Conservation (phyloP, 2,888 invertebrate species). For the Melanchra persicariae region DNA sequence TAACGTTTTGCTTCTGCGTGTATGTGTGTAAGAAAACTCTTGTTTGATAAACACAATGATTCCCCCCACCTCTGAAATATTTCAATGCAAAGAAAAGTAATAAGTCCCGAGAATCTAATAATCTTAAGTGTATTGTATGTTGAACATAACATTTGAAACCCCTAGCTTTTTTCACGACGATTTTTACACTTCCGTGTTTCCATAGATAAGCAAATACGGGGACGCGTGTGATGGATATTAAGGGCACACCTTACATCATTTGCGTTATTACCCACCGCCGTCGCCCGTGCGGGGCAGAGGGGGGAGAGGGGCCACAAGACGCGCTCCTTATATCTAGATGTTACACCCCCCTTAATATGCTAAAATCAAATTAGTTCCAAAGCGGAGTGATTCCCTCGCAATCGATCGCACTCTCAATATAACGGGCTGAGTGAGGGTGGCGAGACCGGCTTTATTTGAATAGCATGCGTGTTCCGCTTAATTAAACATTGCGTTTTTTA, state of each 20-base stretch:
- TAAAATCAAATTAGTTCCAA: constrained; percentile 91
- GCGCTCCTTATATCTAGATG: constrained; percentile 89
- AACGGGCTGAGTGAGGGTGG: constrained; percentile 76
- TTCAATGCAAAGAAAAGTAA: constrained; percentile 55
- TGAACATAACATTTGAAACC: constrained; percentile 79
- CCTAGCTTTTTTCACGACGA: constrained; percentile 84
- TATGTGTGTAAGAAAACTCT: constrained; percentile 18
- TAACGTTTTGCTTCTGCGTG: background rate
- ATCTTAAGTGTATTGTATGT: constrained; percentile 84
- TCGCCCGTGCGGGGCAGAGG: constrained; percentile 59
- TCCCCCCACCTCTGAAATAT: constrained; percentile 37
- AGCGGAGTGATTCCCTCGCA: constrained; percentile 87
- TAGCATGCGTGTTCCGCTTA: constrained; percentile 74
- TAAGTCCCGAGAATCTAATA: constrained; percentile 76
- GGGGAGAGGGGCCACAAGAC: constrained; percentile 83
- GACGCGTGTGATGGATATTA: constrained; percentile 90
- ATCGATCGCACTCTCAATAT: constrained; percentile 87
- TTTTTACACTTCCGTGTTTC: constrained; percentile 90
- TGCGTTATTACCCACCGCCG: constrained; percentile 86
- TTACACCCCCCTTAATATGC: constrained; percentile 89
- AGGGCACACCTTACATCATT: constrained; percentile 91
- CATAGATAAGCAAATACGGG: constrained; percentile 91
- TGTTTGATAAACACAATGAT: constrained; percentile 16
- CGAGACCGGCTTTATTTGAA: constrained; percentile 76
- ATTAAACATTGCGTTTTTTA: constrained; percentile 73